Evolutionary conservation across 2,113 vertebrate species (phyloP).

Genomic region (Gnathonemus longibarbis): DNA sequence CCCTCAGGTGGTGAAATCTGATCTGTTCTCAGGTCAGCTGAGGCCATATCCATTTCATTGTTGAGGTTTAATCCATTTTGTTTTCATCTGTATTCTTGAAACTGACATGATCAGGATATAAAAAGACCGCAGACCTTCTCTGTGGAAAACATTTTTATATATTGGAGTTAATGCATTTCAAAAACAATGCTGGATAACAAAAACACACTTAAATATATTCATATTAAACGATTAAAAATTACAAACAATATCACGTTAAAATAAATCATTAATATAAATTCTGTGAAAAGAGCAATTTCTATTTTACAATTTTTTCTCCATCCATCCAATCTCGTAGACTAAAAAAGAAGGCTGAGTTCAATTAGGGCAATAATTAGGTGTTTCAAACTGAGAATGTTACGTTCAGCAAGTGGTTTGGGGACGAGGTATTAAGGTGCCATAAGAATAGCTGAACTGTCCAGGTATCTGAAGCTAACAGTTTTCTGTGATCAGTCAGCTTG

Average conservation of each 20-base stretch:
- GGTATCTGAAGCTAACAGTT: background rate
- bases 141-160: background rate
- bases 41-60: background rate
- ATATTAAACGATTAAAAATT: background rate
- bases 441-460: background rate
- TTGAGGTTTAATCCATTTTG: background rate
- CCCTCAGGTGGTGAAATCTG: background rate
- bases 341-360: background rate
- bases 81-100: background rate
- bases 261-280: background rate
- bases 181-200: background rate
- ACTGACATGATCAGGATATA: background rate
- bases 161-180: background rate
- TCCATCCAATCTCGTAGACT: background rate
- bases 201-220: background rate
- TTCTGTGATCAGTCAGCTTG: slow-evolving; percentile 9
- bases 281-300: background rate
- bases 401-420: background rate
- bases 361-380: background rate
- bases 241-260: background rate
- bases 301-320: background rate
- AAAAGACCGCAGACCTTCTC: background rate
- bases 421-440: background rate
- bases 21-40: background rate
- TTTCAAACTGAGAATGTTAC: background rate